Evolutionary conservation across 2,888 invertebrate species (phyloP), one percentile per base, ranked within the genome.

Genomic region (Encarsia formosa): DNA sequence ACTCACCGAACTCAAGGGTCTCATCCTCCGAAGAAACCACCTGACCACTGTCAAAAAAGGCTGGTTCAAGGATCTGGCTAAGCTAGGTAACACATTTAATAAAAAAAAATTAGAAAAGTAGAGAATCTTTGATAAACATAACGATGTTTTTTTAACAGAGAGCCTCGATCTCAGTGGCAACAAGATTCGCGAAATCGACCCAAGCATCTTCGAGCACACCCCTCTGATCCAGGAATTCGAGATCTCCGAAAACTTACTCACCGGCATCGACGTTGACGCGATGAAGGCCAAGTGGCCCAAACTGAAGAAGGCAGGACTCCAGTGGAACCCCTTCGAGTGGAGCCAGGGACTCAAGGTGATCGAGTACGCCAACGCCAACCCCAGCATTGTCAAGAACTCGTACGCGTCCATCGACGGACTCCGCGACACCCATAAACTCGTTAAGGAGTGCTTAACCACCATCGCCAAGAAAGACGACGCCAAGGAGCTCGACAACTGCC

Each of bases 61-160:
- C 8, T 59, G 60, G 60, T 57, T 60, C 51, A 51, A 46, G 44
- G 54, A 54, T 39, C 54, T 60, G 8, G 34, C 23, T 1, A 54
- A 56, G 32, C 34, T 60, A 19, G 55, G 55, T 46, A 43, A 51
- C n/a, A n/a, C n/a, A n/a, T n/a, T n/a, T n/a, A n/a, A n/a, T n/a
- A n/a, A n/a, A n/a, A n/a, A n/a, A n/a, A n/a, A n/a, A n/a, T n/a
- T n/a, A n/a, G n/a, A n/a, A n/a, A n/a, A n/a, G n/a, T n/a, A n/a
- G n/a, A n/a, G n/a, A n/a, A n/a, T n/a, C n/a, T n/a, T n/a, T n/a
- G n/a, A n/a, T n/a, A n/a, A n/a, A n/a, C n/a, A n/a, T n/a, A 9
- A 29, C 13, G 13, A 29, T 29, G 8, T 29, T 29, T 13, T 29
- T 9, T 29, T 13, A 29, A 29, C 24, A 56, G 56, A 56, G 43